Evolutionary conservation across 2,113 vertebrate species (phyloP).

Genomic region (Chloroceryle aenea): DNA sequence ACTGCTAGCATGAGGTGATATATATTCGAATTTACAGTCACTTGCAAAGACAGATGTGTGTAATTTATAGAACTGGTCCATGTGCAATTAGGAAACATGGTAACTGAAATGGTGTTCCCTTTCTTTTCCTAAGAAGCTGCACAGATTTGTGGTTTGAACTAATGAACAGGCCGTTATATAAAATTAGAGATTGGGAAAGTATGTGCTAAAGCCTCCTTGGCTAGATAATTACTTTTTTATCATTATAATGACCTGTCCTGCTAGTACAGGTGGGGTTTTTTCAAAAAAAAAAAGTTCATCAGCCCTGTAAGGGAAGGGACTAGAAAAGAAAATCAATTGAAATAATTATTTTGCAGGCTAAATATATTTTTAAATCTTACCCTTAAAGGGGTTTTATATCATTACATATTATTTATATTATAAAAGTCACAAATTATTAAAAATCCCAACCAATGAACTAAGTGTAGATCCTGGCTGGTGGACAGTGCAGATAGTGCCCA

Average conservation of each 20-base stretch:
- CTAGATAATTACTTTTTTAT: constrained; percentile 48
- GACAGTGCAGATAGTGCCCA: not conserved
- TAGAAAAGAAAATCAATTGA: constrained; percentile 41
- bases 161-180: constrained; percentile 18
- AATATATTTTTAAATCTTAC: constrained; percentile 5
- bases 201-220: not conserved
- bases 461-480: not conserved
- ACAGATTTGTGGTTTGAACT: not conserved
- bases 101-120: not conserved
- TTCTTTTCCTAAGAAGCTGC: constrained; percentile 9
- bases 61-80: constrained; percentile 17
- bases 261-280: not conserved
- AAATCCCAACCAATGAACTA: not conserved
- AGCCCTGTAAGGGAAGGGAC: not conserved
- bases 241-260: constrained; percentile 22
- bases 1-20: not conserved
- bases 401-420: not conserved
- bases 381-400: constrained; percentile 34
- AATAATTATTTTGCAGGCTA: not conserved
- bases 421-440: constrained; percentile 9
- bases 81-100: not conserved
- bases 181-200: constrained; percentile 11
- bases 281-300: not conserved
- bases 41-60: constrained; percentile 22
- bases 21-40: not conserved